Base-by-base conservation (phyloP, 2,888 invertebrate genomes). In the Silvanus unidentatus region DNA sequence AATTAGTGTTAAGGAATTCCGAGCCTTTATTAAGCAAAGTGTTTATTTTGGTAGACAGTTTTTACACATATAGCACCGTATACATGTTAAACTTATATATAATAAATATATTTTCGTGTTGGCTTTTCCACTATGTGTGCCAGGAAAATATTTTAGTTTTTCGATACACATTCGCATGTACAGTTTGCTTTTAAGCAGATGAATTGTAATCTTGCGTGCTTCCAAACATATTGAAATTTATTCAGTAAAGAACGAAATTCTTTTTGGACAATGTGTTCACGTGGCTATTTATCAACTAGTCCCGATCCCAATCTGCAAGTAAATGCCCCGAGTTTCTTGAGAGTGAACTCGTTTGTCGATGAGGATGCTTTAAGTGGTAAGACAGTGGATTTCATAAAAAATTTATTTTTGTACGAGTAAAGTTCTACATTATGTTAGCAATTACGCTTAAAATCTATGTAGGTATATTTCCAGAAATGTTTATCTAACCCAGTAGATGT, bases 311-410 rank as follows among this genome's bases (percentile, higher is more conserved):
- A 60, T 6, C 49, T 47, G 16, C 30, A 62, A 5, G 51, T 64
- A 8, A 63, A 64, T 49, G 59, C 61, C n/a, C 65, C 66, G 2
- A 59, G 58, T 45, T 65, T 58, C 51, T 49, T 69, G 15, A 58
- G 63, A 46, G 58, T 69, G 10, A 60, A 68, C 52, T 69, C 68
- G 2, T 69, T 69, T 47, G 57, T 69, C 3, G 68, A 68, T 46
- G 65, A 63, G 40, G 61, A 65, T 45, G 13, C 4, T 32, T 12
- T 32, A 32, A n/a, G n/a, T n/a, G 32, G 32, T 32, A 32, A 32
- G 32, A 12, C 28, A 28, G 10, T 10, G 8, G 10, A 28, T 28
- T 28, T n/a, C n/a, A n/a, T n/a, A n/a, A n/a, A n/a, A n/a, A n/a
- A n/a, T n/a, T n/a, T n/a, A n/a, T n/a, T n/a, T n/a, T n/a, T n/a